Conservation (phyloP, 2,888 invertebrate genomes). For the Ectropis crepuscularia region DNA sequence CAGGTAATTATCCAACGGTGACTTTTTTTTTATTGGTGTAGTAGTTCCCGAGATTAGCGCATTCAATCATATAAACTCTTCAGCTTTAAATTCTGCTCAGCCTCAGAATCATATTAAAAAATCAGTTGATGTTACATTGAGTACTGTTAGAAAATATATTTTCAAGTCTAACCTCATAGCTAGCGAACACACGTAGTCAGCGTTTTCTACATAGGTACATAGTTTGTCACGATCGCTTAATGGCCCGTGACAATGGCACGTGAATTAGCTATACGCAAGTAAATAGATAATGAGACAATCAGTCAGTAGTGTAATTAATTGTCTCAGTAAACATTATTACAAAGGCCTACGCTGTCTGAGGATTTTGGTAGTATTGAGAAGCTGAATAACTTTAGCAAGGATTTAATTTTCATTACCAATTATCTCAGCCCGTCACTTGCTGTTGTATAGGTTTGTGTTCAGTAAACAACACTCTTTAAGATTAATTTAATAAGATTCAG, state of each 20-base stretch:
- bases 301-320: constrained; percentile 20
- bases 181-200: constrained; percentile 14
- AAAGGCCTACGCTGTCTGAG: neutral
- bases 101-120: too few relatives aligned
- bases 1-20: too few relatives aligned
- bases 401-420: too few relatives aligned
- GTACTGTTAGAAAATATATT: neutral
- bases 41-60: too few relatives aligned
- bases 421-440: too few relatives aligned
- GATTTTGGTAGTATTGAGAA: neutral
- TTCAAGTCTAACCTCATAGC: neutral
- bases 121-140: neutral
- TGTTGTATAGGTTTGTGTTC: too few relatives aligned
- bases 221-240: constrained; percentile 17
- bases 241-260: constrained; percentile 21
- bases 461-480: too few relatives aligned
- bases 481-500: too few relatives aligned
- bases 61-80: too few relatives aligned
- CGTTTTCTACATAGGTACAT: constrained; percentile 10
- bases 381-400: too few relatives aligned
- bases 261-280: constrained; percentile 9
- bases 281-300: constrained; percentile 24
- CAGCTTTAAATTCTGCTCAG: too few relatives aligned
- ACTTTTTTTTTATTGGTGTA: too few relatives aligned
- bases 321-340: constrained; percentile 12